Base-by-base conservation (phyloP, 2,797 vertebrate genomes). In the Serranus cabrilla region DNA sequence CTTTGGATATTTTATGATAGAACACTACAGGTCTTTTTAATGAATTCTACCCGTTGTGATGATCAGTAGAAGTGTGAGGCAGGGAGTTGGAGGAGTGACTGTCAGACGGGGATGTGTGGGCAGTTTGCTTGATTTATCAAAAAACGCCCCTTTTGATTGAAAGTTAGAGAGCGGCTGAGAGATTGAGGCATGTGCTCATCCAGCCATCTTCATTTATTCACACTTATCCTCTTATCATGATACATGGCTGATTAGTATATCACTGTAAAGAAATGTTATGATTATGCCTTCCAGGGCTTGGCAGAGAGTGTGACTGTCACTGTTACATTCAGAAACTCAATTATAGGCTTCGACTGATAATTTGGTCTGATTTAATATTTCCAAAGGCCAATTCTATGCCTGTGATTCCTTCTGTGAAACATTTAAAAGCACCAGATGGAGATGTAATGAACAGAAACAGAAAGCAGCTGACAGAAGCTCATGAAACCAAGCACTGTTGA, bases 361-460 rank as follows among this genome's bases (percentile, higher is more conserved):
- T 85, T 83, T 52, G 46, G 60, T 85, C 45, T 80, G 71, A 84
- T 89, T 84, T 85, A 85, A 71, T 79, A 79, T 72, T 74, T 87
- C 50, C 70, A 81, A 79, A 78, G 83, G 47, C 58, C 42, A 64
- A 51, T 64, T 79, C 60, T 75, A 61, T 7, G 72, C 60, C 79
- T 81, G 68, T 37, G 55, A 76, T 68, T 82, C 76, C 73, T 49
- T 81, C 76, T 88, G 70, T 83, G 74, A 72, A 79, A 82, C 50
- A 65, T 63, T 76, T 71, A 78, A 85, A n/a, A 81, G 71, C 71
- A 64, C 74, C 85, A 84, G 81, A 86, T 91, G 85, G 84, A 56
- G 64, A 69, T 80, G 81, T 85, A 85, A 89, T 89, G 49, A 88
- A 84, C 82, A 78, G 84, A 45, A 17, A 64, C 47, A 79, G 59